These are phyloP conservation scores for Augochlorella aurata DNA, from an alignment of 2,888 invertebrate genomes.

Conservation along the genomic window DNA sequence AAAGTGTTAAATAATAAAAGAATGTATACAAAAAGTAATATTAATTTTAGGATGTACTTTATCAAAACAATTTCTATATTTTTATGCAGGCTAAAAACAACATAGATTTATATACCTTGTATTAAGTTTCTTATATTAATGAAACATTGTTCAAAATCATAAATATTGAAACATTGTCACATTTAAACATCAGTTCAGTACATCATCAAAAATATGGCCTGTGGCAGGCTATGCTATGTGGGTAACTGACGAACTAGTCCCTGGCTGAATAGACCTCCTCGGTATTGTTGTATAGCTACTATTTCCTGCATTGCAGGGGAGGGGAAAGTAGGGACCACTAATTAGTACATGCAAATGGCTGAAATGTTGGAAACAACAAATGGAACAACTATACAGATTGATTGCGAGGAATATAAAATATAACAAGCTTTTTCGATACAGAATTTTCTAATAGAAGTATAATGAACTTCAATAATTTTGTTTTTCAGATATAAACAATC, in stretches of 20 bases:
- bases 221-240: conserved; percentile 77
- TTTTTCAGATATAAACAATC: not conserved
- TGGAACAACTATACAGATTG: conserved; percentile 54
- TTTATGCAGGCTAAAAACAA: not conserved
- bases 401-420: conserved; percentile 41
- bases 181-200: conserved; percentile 72
- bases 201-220: conserved; percentile 74
- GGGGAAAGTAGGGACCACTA: conserved; percentile 79
- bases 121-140: not conserved
- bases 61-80: not conserved
- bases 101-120: not conserved
- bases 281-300: conserved; percentile 82
- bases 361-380: conserved; percentile 58
- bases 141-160: not conserved
- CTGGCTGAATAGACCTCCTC: conserved; percentile 82
- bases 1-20: not conserved
- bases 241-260: conserved; percentile 81
- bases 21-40: not conserved
- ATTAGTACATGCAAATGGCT: conserved; percentile 79
- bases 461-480: not conserved
- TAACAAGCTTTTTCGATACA: not conserved
- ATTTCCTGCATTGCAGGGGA: conserved; percentile 80
- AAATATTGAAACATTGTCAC: conserved; percentile 9
- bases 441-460: not conserved
- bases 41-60: not conserved